phyloP scores from a whole-genome alignment of 2,797 vertebrate genomes.

The Agapornis canus region DNA sequence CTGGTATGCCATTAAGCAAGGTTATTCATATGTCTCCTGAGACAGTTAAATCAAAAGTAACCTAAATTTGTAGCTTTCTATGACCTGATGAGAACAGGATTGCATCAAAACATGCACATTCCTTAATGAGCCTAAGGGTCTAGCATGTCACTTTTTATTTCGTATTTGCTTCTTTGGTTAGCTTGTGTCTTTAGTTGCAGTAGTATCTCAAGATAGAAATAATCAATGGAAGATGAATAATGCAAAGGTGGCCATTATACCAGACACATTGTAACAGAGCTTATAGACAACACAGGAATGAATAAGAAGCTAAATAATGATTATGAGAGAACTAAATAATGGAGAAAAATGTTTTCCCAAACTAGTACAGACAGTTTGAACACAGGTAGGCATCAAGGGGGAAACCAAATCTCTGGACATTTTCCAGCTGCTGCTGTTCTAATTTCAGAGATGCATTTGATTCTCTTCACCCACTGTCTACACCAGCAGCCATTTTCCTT shows the following conservation, averaged over 20 bases:
- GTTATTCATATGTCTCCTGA: neutral
- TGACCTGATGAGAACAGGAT: neutral
- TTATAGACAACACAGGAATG: neutral
- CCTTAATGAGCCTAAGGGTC: neutral
- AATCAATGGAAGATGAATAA: neutral
- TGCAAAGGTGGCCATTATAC: neutral
- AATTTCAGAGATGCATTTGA: neutral
- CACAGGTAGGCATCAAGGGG: neutral
- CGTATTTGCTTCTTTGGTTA: neutral
- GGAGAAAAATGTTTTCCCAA: neutral
- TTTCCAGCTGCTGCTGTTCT: neutral
- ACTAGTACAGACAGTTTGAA: neutral
- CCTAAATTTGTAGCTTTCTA: neutral
- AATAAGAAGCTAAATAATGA: neutral
- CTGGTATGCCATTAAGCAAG: neutral
- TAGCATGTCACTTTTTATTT: neutral
- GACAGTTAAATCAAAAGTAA: accelerated
- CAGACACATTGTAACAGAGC: neutral
- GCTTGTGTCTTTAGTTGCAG: neutral
- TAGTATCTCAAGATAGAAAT: neutral
- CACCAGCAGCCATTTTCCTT: neutral
- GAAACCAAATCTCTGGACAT: neutral
- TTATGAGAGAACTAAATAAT: neutral
- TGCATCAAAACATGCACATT: neutral
- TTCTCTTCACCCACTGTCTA: neutral